Evolutionary conservation across 92 coral and sea anemone species (phyloP).

Genomic region (Montipora capitata): DNA sequence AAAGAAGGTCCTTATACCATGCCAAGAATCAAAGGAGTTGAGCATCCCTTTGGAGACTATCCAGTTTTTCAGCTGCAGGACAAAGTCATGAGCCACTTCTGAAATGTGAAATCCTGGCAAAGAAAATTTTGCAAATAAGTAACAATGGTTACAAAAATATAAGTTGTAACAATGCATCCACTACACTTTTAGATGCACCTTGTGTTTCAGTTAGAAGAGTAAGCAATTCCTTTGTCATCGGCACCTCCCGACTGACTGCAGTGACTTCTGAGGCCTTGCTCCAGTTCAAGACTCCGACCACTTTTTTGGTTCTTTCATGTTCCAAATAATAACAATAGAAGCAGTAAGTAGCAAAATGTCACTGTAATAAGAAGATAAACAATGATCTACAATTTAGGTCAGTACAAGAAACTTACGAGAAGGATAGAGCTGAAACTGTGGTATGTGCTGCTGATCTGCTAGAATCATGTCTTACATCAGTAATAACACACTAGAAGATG

Average conservation of each 20-base stretch:
- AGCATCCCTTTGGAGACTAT: slow-evolving; percentile 33
- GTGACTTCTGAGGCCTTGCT: background rate
- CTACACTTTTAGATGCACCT: background rate
- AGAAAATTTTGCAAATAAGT: background rate
- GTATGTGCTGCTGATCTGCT: slow-evolving; percentile 26
- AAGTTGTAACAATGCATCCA: background rate
- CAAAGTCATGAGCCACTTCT: slow-evolving; percentile 50
- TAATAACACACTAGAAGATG: slow-evolving; percentile 26
- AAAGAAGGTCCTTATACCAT: background rate
- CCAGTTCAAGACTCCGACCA: slow-evolving; percentile 27
- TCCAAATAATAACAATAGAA: background rate
- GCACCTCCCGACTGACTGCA: slow-evolving; percentile 25
- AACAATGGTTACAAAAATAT: background rate
- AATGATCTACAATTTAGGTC: background rate
- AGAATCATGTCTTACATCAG: slow-evolving; percentile 49
- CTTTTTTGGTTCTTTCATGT: slow-evolving; percentile 29
- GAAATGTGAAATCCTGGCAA: slow-evolving; percentile 15
- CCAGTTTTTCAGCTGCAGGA: slow-evolving; percentile 38
- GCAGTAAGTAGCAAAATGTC: too few species aligned
- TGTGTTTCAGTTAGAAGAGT: background rate
- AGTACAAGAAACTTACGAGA: background rate
- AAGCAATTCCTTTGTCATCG: slow-evolving; percentile 28
- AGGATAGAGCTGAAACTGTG: too few species aligned
- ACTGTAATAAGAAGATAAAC: background rate
- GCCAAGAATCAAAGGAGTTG: slow-evolving; percentile 40